phyloP scores from a whole-genome alignment of 1,140 invertebrate genomes.

The Agraylea sexmaculata region DNA sequence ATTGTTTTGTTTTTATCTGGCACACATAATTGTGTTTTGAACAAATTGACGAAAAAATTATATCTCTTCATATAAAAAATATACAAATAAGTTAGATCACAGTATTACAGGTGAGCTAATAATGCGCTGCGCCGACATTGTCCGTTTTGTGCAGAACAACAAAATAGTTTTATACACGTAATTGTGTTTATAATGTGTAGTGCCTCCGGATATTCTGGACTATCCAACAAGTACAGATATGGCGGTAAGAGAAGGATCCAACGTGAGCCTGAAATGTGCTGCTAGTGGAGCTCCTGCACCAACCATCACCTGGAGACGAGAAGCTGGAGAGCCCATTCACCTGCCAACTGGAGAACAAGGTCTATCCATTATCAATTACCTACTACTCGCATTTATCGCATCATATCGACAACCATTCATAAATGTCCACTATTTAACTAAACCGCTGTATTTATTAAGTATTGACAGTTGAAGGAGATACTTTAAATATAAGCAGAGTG shows the following conservation, averaged over 20 bases:
- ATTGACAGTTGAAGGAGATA: slow-evolving; percentile 53
- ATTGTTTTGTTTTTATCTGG: too few relatives aligned
- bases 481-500: slow-evolving; percentile 68
- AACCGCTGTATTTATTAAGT: too few relatives aligned
- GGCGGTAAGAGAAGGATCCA: slow-evolving; percentile 73
- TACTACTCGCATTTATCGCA: slow-evolving; percentile 5
- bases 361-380: slow-evolving; percentile 16
- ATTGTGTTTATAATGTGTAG: slow-evolving; percentile 42
- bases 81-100: too few relatives aligned
- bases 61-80: too few relatives aligned
- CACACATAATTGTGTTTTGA: too few relatives aligned
- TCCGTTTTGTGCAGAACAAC: not conserved
- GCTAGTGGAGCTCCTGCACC: slow-evolving; percentile 74
- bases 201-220: slow-evolving; percentile 81
- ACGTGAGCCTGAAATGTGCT: slow-evolving; percentile 75
- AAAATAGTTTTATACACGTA: not conserved
- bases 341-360: slow-evolving; percentile 43
- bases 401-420: too few relatives aligned
- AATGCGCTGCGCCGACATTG: too few relatives aligned
- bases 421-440: too few relatives aligned
- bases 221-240: slow-evolving; percentile 78
- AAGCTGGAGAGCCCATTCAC: slow-evolving; percentile 55
- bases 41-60: too few relatives aligned
- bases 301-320: slow-evolving; percentile 73
- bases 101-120: too few relatives aligned